These are phyloP conservation scores for Bombylius discolor DNA, from an alignment of 2,888 invertebrate genomes.

Conservation along the genomic window DNA sequence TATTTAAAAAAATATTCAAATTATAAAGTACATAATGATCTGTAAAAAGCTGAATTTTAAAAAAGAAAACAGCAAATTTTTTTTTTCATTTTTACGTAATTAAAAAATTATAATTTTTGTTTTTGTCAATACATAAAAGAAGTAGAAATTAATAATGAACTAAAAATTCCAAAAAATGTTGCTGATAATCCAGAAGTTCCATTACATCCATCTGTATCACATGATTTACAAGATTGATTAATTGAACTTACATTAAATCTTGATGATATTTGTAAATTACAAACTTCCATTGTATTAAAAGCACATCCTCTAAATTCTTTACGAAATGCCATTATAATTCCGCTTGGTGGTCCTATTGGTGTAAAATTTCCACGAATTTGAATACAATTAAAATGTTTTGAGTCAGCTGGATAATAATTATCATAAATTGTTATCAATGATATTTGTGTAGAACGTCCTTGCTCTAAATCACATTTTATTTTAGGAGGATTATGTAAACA, in stretches of 20 bases:
- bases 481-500: background rate
- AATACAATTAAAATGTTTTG: background rate
- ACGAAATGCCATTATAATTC: background rate
- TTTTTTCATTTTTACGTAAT: no score
- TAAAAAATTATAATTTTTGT: no score
- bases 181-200: background rate
- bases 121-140: no score
- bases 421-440: background rate
- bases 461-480: background rate
- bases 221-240: background rate
- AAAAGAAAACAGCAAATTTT: no score
- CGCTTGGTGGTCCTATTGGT: background rate
- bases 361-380: background rate
- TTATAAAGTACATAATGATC: no score
- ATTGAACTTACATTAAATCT: background rate
- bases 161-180: background rate
- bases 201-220: background rate
- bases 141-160: background rate
- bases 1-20: no score
- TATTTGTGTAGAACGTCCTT: background rate
- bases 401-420: background rate
- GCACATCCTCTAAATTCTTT: background rate
- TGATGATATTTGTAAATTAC: background rate
- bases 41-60: no score
- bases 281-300: background rate